Conservation (phyloP, 2,113 vertebrate genomes). For the Caracal caracal region DNA sequence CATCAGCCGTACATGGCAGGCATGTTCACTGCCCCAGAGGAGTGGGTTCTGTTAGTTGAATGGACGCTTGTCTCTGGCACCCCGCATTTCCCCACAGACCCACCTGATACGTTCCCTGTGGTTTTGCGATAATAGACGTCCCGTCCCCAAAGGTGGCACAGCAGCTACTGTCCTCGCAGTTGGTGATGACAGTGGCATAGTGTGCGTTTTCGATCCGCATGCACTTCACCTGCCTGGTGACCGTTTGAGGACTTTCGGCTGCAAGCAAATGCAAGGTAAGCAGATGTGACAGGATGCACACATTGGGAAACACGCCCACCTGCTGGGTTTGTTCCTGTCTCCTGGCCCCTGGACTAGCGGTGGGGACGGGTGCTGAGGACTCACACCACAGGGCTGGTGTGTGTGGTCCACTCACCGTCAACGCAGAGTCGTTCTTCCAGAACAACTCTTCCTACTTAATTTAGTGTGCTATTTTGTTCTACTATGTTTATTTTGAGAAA, state of each 20-base stretch:
- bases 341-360: not conserved
- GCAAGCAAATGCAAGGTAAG: constrained; percentile 53
- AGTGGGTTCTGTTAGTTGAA: not conserved
- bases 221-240: constrained; percentile 83
- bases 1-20: rapidly evolving
- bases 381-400: not conserved
- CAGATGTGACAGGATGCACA: not conserved
- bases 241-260: constrained; percentile 31
- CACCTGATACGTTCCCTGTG: constrained; percentile 91
- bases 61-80: not conserved
- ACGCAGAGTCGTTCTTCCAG: not conserved
- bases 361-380: not conserved
- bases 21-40: not conserved
- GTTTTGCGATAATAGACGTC: constrained; percentile 89
- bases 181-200: constrained; percentile 89
- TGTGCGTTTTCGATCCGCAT: constrained; percentile 89
- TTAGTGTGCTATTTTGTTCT: not conserved
- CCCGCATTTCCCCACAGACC: not conserved
- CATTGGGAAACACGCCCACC: rapidly evolving
- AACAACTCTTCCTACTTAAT: not conserved
- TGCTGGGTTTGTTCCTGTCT: not conserved
- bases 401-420: not conserved
- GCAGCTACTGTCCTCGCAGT: constrained; percentile 87
- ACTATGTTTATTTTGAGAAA: not conserved
- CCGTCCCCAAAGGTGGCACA: constrained; percentile 91